Conservation (phyloP, 2,797 vertebrate genomes). For the Danionella dracula region DNA sequence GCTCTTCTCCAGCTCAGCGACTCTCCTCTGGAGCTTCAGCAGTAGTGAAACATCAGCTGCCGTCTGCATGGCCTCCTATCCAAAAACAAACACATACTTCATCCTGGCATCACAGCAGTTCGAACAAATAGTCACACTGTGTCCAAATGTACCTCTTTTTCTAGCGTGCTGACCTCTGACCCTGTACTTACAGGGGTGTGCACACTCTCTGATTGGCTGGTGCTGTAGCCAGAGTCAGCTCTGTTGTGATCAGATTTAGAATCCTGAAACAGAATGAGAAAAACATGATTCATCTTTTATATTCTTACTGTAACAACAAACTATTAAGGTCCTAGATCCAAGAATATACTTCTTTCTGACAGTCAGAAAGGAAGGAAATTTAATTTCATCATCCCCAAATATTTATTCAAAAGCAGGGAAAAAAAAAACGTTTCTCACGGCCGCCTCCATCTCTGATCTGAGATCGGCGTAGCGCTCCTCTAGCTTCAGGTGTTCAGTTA, state of each 20-base stretch:
- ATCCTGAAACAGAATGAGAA: constrained; percentile 57
- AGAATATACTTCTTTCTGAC: no score
- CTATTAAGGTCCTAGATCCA: no score
- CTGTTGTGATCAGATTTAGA: constrained; percentile 74
- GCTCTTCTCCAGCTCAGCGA: constrained; percentile 87
- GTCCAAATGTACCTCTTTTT: constrained; percentile 70
- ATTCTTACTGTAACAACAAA: neutral
- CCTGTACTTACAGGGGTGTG: constrained; percentile 79
- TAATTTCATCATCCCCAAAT: no score
- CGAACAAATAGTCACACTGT: neutral
- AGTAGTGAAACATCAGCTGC: constrained; percentile 85
- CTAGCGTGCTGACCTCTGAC: constrained; percentile 69
- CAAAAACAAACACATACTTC: neutral
- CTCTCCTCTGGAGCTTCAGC: constrained; percentile 88
- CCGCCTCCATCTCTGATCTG: constrained; percentile 78
- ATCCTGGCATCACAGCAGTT: no score
- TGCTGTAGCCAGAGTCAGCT: constrained; percentile 85
- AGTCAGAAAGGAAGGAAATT: no score
- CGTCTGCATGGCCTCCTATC: constrained; percentile 66
- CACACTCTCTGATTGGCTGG: constrained; percentile 83
- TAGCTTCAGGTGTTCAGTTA: constrained; percentile 86
- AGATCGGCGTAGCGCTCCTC: constrained; percentile 85
- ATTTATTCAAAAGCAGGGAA: no score
- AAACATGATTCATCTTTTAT: no score
- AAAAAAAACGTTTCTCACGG: no score